Conservation (phyloP, 1,140 invertebrate species). For the Drosophila funebris region DNA sequence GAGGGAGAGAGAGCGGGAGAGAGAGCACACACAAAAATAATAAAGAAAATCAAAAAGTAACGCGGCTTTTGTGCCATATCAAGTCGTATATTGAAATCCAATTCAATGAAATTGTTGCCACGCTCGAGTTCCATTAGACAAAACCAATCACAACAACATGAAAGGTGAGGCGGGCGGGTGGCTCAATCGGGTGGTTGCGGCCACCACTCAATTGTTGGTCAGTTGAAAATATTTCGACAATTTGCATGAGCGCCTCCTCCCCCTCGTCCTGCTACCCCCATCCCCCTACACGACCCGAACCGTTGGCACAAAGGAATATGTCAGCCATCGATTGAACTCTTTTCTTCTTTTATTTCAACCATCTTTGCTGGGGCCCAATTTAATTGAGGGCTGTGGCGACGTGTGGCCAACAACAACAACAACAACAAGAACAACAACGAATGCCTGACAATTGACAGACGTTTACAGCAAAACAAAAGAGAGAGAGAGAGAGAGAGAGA, state of each 20-base stretch:
- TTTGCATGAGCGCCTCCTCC: conserved; percentile 60
- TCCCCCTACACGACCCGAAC: not conserved
- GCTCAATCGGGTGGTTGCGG: not conserved
- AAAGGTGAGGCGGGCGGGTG: conserved; percentile 53
- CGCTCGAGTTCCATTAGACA: conserved; percentile 83
- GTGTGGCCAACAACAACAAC: conserved; percentile 57
- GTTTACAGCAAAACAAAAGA: conserved; percentile 35
- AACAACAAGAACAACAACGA: conserved; percentile 63
- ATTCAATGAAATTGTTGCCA: conserved; percentile 79
- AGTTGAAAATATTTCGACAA: conserved; percentile 82
- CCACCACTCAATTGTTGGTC: conserved; percentile 71
- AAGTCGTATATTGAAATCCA: conserved; percentile 77
- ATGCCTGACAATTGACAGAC: conserved; percentile 55
- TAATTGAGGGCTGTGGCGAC: conserved; percentile 74
- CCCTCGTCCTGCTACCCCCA: not conserved
- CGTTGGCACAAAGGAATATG: conserved; percentile 70
- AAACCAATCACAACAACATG: conserved; percentile 79
- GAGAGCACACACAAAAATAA: conserved; percentile 1
- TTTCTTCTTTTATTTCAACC: conserved; percentile 42
- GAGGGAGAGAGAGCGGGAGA: not conserved
- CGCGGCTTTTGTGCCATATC: conserved; percentile 40
- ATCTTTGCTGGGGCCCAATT: conserved; percentile 50
- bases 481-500: not conserved
- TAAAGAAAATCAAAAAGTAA: conserved; percentile 67
- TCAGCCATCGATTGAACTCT: conserved; percentile 78